Evolutionary conservation across 2,113 vertebrate genomes (phyloP).

Genomic region (Suricata suricatta): DNA sequence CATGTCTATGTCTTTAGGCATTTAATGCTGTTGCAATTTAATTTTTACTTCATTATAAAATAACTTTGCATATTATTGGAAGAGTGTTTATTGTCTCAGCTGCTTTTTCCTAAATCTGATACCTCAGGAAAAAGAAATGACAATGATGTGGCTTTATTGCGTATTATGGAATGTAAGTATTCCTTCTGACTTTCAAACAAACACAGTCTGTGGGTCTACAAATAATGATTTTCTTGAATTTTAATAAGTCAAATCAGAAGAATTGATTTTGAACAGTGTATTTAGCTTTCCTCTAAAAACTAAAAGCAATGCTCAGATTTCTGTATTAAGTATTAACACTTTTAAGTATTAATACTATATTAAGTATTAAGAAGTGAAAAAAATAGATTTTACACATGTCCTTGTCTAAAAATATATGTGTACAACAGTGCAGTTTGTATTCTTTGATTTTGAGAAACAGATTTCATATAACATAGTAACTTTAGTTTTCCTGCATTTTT

Average conservation of each 20-base stretch:
- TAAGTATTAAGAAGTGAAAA: not conserved
- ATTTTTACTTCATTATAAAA: constrained; percentile 27
- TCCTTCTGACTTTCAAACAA: not conserved
- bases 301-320: not conserved
- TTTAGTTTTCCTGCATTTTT: not conserved
- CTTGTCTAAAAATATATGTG: not conserved
- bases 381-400: not conserved
- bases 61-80: not conserved
- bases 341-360: not conserved
- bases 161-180: not conserved
- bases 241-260: constrained; percentile 4
- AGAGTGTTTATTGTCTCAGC: not conserved
- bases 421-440: not conserved
- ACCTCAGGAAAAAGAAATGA: not conserved
- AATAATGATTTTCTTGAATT: constrained; percentile 19
- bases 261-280: not conserved
- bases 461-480: not conserved
- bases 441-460: constrained; percentile 40
- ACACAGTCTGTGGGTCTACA: not conserved
- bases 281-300: not conserved
- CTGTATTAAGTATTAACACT: not conserved
- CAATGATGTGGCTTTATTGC: not conserved
- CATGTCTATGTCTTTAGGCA: not conserved
- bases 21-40: not conserved
- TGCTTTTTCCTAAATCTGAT: not conserved